Base-by-base conservation (phyloP, 2,888 invertebrate genomes). In the Thereva unica region DNA sequence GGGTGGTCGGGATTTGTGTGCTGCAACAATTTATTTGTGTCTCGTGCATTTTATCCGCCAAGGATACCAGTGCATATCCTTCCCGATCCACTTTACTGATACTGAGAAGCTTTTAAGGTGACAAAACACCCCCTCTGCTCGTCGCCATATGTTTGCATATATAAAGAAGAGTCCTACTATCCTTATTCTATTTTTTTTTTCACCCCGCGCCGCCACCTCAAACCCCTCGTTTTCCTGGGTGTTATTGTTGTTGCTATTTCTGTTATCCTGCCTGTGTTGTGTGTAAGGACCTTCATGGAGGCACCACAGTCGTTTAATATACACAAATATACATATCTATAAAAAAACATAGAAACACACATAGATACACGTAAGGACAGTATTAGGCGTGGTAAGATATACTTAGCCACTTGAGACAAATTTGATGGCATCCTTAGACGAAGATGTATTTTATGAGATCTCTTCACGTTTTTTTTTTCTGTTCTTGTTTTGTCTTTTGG, bases 351-450 rank as follows among this genome's bases (percentile, higher is more conserved):
- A 8, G 34, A 53, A 53, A 37, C 23, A 23, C 3, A 53, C 6
- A n/a, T 8, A 53, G 35, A 23, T 12, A 53, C 34, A 37, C 44
- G 55, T 23, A 35, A 54, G 37, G 44, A 6, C 54, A 23, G 65
- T 61, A 50, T 50, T 50, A 61, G 23, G 49, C 40, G 61, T 65
- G 47, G 49, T 10, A 45, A 55, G 55, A 65, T 54, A 54, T 65
- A 54, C 55, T 53, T 65, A 47, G 53, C 67, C 64, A 64, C 64
- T 64, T 67, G 64, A 67, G 67, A 67, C 64, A 56, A 52, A 57
- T 67, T 67, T 67, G 56, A 61, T 54, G 64, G 64, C 56, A 67
- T 49, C 57, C 67, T 67, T 64, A 64, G 64, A 52, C 64, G 64
- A 67, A 67, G 67, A 61, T 63, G 63, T 42, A 56, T 67, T 67